A percentile compares a stretch with the other conserved stretches of the same genome.
These are phyloP conservation scores for Tortricodes alternella DNA, from an alignment of 2,888 invertebrate species.

Conservation along the genomic window DNA sequence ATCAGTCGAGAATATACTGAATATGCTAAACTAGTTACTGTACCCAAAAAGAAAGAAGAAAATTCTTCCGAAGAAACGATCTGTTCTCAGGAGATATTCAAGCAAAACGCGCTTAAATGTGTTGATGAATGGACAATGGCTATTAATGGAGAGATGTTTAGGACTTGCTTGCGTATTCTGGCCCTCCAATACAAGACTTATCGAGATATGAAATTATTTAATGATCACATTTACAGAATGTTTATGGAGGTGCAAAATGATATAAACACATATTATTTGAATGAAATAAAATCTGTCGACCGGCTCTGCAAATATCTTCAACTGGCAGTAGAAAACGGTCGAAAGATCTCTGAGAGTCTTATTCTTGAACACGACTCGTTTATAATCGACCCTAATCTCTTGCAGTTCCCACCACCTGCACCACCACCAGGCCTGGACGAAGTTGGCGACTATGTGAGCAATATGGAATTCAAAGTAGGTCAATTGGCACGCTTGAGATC, in stretches of 20 bases:
- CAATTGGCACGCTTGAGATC: constrained; percentile 63
- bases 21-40: constrained; percentile 57
- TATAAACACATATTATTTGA: constrained; percentile 70
- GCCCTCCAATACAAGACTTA: constrained; percentile 65
- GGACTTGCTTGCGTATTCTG: constrained; percentile 69
- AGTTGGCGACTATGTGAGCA: constrained; percentile 44
- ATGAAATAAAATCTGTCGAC: constrained; percentile 76
- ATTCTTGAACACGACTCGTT: constrained; percentile 76
- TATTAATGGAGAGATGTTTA: constrained; percentile 79
- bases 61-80: constrained; percentile 50
- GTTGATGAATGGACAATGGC: constrained; percentile 83
- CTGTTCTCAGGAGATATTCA: constrained; percentile 62
- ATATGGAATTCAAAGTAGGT: constrained; percentile 62
- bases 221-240: constrained; percentile 64
- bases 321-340: constrained; percentile 76
- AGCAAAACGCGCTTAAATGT: constrained; percentile 65
- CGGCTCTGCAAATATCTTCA: constrained; percentile 76
- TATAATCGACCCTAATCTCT: constrained; percentile 70
- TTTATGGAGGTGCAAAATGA: constrained; percentile 70
- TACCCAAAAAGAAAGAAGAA: constrained; percentile 62
- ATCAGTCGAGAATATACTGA: constrained; percentile 67
- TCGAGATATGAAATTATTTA: constrained; percentile 69
- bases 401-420: constrained; percentile 55
- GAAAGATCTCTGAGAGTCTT: constrained; percentile 70
- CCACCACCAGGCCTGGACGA: constrained; percentile 40